phyloP scores from a whole-genome alignment of 2,888 invertebrate species.

The Eupithecia subfuscata region DNA sequence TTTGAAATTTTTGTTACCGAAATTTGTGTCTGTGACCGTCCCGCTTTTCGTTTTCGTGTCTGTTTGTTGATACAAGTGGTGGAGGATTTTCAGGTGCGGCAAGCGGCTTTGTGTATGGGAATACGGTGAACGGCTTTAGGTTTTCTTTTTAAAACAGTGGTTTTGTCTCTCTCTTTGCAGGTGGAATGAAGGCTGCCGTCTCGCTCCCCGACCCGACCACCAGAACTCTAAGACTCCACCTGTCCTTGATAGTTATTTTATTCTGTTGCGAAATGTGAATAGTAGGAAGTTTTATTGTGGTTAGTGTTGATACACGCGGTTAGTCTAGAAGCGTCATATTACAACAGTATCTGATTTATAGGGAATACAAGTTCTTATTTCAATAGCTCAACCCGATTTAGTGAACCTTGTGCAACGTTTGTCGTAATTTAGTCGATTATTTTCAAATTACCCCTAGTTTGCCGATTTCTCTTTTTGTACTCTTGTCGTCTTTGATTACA shows the following conservation, averaged over 20 bases:
- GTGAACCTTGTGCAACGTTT: constrained; percentile 32
- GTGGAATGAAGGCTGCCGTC: constrained; percentile 61
- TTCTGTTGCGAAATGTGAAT: constrained; percentile 29
- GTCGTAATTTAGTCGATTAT: constrained; percentile 49
- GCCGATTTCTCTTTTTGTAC: constrained; percentile 53
- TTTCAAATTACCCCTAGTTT: constrained; percentile 54
- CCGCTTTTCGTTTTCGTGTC: constrained; percentile 44
- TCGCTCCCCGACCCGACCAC: constrained; percentile 53
- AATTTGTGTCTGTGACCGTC: constrained; percentile 40
- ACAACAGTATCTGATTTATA: constrained; percentile 23
- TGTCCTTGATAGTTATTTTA: constrained; percentile 47
- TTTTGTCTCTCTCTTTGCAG: constrained; percentile 81
- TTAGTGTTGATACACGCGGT: constrained; percentile 38
- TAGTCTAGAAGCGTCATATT: constrained; percentile 5
- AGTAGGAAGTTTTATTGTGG: constrained; percentile 40
- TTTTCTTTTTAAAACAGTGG: constrained; percentile 65
- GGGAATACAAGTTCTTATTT: constrained; percentile 29
- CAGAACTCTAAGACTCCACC: constrained; percentile 49
- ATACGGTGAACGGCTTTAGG: constrained; percentile 67
- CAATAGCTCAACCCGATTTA: constrained; percentile 23
- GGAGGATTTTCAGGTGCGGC: constrained; percentile 59
- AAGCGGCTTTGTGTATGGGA: constrained; percentile 49
- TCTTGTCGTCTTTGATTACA: constrained; percentile 45
- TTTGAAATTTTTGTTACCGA: constrained; percentile 23
- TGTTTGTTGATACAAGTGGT: constrained; percentile 67